Percentiles rank a stretch among this genome's conserved stretches.
Evolutionary conservation across 2,797 vertebrate genomes (phyloP).

Genomic region (Gastrophryne carolinensis): DNA sequence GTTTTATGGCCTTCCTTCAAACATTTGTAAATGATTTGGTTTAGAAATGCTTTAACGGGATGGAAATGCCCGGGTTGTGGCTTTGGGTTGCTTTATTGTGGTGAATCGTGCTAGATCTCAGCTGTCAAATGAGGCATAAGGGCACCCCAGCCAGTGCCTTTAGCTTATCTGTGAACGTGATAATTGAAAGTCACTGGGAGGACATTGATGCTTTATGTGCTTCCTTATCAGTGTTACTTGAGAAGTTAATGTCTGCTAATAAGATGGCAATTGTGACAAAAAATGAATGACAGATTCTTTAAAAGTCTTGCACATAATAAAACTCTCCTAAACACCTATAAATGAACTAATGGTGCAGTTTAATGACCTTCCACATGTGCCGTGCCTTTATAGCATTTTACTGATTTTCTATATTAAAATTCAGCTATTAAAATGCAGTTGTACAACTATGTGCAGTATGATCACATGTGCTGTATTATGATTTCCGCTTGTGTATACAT

Average conservation of each 20-base stretch:
- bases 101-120: not conserved
- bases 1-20: constrained; percentile 14
- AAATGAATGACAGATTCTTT: constrained; percentile 29
- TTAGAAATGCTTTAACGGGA: constrained; percentile 8
- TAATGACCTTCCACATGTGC: not conserved
- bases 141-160: constrained; percentile 2
- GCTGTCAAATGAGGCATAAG: constrained; percentile 10
- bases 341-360: constrained; percentile 32
- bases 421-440: constrained; percentile 2
- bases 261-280: constrained; percentile 43
- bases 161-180: constrained; percentile 47
- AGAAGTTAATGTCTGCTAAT: constrained; percentile 50
- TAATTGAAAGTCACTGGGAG: constrained; percentile 46
- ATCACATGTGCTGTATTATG: not conserved
- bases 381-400: constrained; percentile 28
- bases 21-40: constrained; percentile 5
- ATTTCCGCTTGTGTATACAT: not conserved
- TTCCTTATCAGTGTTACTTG: constrained; percentile 42
- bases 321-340: constrained; percentile 39
- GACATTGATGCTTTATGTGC: constrained; percentile 38
- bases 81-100: constrained; percentile 42
- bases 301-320: constrained; percentile 40
- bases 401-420: constrained; percentile 5
- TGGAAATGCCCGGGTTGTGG: constrained; percentile 30
- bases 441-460: not conserved